These are phyloP conservation scores for Idaea dimidiata DNA, from an alignment of 2,888 invertebrate genomes.

Conservation along the genomic window DNA sequence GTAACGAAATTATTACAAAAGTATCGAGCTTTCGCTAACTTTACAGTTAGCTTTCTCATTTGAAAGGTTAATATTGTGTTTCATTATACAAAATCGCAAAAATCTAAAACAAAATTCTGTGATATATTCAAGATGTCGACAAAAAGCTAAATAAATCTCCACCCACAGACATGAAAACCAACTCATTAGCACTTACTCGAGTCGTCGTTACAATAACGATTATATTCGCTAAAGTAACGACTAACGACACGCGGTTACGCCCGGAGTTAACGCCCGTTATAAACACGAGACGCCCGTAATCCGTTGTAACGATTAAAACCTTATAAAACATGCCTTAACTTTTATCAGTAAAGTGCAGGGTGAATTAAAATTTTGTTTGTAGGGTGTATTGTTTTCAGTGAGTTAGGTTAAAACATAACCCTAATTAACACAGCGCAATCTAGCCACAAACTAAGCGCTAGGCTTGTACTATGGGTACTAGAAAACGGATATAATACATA, in stretches of 20 bases:
- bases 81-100: too few species aligned
- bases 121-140: not conserved
- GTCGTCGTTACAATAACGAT: not conserved
- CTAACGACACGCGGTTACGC: not conserved
- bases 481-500: too few species aligned
- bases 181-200: not conserved
- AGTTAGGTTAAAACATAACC: too few species aligned
- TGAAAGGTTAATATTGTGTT: too few species aligned
- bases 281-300: not conserved
- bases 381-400: not conserved
- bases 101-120: too few species aligned
- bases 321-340: conserved; percentile 1
- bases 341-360: not conserved
- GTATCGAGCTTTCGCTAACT: too few species aligned
- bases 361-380: not conserved
- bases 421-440: too few species aligned
- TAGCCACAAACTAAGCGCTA: too few species aligned
- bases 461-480: too few species aligned
- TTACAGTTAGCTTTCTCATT: too few species aligned
- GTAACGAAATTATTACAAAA: too few species aligned
- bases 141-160: not conserved
- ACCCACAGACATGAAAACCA: not conserved
- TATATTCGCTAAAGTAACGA: not conserved
- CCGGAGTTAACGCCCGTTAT: not conserved
- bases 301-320: not conserved